phyloP scores from a whole-genome alignment of 2,113 vertebrate genomes.

The Osmerus eperlanus region DNA sequence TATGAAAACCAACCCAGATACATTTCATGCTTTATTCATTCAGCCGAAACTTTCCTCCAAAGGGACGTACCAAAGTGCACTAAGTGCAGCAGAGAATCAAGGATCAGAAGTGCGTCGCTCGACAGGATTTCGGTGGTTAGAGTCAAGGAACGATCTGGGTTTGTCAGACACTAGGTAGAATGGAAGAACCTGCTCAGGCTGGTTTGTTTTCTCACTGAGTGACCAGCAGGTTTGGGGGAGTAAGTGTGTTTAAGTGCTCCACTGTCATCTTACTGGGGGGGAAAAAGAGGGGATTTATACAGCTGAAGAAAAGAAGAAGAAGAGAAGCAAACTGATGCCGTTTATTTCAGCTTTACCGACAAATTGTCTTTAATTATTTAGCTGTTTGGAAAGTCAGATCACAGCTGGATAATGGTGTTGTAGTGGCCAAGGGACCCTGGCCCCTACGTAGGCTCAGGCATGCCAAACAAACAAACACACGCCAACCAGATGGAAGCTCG shows the following conservation, averaged over 20 bases:
- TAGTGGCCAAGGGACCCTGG: slow-evolving; percentile 30
- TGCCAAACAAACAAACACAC: slow-evolving; percentile 16
- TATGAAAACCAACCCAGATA: neutral
- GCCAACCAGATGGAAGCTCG: slow-evolving; percentile 16
- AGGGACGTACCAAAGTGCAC: too few species aligned
- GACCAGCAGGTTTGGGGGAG: slow-evolving; percentile 21
- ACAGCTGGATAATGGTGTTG: slow-evolving; percentile 51
- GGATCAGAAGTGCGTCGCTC: too few species aligned
- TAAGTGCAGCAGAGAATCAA: too few species aligned
- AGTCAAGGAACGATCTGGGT: slow-evolving; percentile 1
- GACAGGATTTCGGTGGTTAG: too few species aligned
- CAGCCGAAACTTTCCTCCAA: neutral
- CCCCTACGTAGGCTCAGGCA: slow-evolving; percentile 23
- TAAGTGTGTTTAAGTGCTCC: slow-evolving; percentile 31
- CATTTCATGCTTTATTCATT: neutral
- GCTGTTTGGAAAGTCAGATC: slow-evolving; percentile 58
- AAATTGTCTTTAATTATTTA: slow-evolving; percentile 65
- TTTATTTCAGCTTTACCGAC: slow-evolving; percentile 47
- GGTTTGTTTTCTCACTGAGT: slow-evolving; percentile 32
- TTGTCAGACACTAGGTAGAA: slow-evolving; percentile 1
- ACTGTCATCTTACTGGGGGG: slow-evolving; percentile 25
- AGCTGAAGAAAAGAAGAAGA: neutral
- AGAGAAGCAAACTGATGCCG: slow-evolving; percentile 15
- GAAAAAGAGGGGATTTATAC: neutral
- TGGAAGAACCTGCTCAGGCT: neutral